Percentiles rank a stretch among this genome's conserved stretches.
These are phyloP conservation scores for Ophioderma brevispina DNA, from an alignment of 35 echinoderm and acorn worm genomes.

Conservation along the genomic window DNA sequence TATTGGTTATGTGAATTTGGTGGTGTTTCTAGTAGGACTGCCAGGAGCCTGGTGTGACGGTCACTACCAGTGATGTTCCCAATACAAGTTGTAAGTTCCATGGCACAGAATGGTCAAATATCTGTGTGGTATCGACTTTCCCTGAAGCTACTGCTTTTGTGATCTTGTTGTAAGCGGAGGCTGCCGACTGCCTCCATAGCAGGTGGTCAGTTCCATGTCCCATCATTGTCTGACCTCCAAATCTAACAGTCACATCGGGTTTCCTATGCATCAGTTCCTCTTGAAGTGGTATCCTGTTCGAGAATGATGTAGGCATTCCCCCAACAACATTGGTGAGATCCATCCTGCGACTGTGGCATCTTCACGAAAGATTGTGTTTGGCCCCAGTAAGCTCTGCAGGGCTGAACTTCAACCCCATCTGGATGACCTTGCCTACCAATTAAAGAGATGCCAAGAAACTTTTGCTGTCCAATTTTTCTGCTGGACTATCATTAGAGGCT, in stretches of 20 bases:
- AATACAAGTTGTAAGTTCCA: constrained; percentile 22
- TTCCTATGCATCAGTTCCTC: background rate
- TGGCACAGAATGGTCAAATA: background rate
- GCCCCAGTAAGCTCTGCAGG: background rate
- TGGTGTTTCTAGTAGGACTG: background rate
- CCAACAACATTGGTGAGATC: constrained; percentile 19
- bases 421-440: background rate
- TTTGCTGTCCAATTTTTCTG: constrained; percentile 2
- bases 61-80: constrained; percentile 5
- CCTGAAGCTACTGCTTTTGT: background rate
- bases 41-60: background rate
- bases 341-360: constrained; percentile 8
- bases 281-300: background rate
- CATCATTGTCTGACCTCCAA: background rate
- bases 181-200: background rate
- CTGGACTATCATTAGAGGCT: background rate
- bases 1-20: too few species aligned
- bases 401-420: too few species aligned
- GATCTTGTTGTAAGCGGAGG: background rate
- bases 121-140: background rate
- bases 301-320: background rate
- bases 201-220: constrained; percentile 29
- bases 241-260: background rate
- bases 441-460: constrained; percentile 11
- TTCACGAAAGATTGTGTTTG: background rate